phyloP scores from a whole-genome alignment of 2,113 vertebrate species.

The Diadophis punctatus region DNA sequence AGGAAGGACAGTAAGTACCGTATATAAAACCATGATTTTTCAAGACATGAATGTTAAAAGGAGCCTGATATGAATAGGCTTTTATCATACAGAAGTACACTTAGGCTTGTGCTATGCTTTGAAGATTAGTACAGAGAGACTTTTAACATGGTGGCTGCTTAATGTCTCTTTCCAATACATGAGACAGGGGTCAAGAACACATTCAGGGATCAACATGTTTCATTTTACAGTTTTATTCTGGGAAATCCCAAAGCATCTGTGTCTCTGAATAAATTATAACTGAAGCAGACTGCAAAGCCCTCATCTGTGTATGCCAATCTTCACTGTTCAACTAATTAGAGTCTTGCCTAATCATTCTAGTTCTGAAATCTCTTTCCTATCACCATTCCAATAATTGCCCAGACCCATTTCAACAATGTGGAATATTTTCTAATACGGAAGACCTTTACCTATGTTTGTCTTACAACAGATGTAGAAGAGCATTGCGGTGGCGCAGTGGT shows the following conservation, averaged over 20 bases:
- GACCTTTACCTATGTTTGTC: neutral
- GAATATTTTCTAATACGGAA: neutral
- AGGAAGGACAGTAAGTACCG: neutral
- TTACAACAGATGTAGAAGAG: neutral
- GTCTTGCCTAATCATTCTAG: neutral
- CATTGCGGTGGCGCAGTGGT: too few species aligned
- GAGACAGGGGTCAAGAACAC: neutral
- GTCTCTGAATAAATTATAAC: neutral
- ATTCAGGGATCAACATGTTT: neutral
- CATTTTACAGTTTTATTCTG: neutral
- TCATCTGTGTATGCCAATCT: neutral
- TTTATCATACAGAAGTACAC: neutral
- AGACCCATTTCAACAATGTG: neutral
- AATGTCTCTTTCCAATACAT: neutral
- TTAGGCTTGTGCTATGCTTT: neutral
- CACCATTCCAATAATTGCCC: neutral
- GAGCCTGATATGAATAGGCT: neutral
- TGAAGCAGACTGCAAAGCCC: neutral
- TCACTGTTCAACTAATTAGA: neutral
- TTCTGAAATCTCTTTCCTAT: neutral
- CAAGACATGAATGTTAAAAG: neutral
- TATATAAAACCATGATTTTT: neutral
- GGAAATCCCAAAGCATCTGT: neutral
- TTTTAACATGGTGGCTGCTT: neutral
- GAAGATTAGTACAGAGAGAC: neutral